A percentile compares a stretch with the other conserved stretches of the same genome.
Conservation (phyloP, 1,140 invertebrate species). For the Rhagoletis pomonella region DNA sequence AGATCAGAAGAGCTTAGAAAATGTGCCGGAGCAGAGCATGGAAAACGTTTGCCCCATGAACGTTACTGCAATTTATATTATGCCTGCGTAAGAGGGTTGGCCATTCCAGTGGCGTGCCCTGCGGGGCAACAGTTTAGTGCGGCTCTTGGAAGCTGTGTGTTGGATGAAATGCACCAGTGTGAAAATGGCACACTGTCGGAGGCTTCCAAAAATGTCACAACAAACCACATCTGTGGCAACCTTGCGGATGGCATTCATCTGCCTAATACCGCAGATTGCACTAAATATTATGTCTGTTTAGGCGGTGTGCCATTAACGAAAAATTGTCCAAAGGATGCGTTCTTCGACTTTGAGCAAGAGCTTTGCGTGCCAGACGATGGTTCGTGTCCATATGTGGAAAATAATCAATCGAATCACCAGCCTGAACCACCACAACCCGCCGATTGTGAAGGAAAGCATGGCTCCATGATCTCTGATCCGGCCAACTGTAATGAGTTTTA, state of each 20-base stretch:
- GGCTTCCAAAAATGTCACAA: conserved; percentile 47
- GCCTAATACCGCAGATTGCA: conserved; percentile 65
- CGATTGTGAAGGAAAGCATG: conserved; percentile 67
- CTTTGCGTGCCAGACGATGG: conserved; percentile 66
- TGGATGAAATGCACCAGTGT: conserved; percentile 57
- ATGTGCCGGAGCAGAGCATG: conserved; percentile 61
- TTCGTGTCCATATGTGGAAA: conserved; percentile 61
- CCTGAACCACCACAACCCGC: conserved; percentile 62
- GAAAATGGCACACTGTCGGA: conserved; percentile 57
- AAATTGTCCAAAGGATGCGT: conserved; percentile 60
- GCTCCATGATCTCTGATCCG: conserved; percentile 62
- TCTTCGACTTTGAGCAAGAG: conserved; percentile 64
- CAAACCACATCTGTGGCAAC: conserved; percentile 60
- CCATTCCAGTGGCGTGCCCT: conserved; percentile 63
- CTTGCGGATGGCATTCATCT: conserved; percentile 65
- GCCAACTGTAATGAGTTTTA: conserved; percentile 71
- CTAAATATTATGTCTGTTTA: conserved; percentile 66
- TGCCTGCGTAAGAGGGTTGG: conserved; percentile 65
- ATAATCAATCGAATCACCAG: background rate
- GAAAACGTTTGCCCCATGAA: conserved; percentile 60
- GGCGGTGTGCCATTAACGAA: conserved; percentile 61
- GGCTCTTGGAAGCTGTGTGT: conserved; percentile 58
- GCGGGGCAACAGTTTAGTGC: conserved; percentile 61
- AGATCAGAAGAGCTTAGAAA: background rate
- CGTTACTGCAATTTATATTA: conserved; percentile 69